Evolutionary conservation across 2,888 invertebrate genomes (phyloP).

Genomic region (Erebia ligea): DNA sequence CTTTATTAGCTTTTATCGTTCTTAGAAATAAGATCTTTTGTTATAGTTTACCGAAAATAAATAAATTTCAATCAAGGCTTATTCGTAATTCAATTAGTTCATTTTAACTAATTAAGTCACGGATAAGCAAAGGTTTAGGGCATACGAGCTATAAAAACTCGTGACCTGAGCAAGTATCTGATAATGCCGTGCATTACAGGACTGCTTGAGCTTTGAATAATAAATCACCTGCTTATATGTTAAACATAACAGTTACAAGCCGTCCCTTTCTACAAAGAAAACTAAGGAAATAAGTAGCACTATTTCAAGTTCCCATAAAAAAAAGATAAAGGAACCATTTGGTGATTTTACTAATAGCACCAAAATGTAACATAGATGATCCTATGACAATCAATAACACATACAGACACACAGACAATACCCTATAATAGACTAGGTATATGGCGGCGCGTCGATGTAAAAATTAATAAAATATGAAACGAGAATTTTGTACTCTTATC

Average conservation of each 20-base stretch:
- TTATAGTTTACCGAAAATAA: too few relatives aligned
- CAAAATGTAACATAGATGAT: neutral
- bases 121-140: too few relatives aligned
- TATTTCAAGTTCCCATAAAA: neutral
- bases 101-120: too few relatives aligned
- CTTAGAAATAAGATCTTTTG: too few relatives aligned
- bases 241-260: neutral
- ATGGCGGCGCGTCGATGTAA: slow-evolving; percentile 30
- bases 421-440: slow-evolving; percentile 33
- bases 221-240: neutral
- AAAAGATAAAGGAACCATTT: neutral
- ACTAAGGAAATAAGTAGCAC: neutral
- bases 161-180: too few relatives aligned
- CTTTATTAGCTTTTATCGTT: too few relatives aligned
- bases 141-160: too few relatives aligned
- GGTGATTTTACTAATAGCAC: neutral
- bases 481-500: slow-evolving; percentile 32
- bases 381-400: neutral
- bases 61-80: too few relatives aligned
- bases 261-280: neutral
- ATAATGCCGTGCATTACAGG: too few relatives aligned
- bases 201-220: too few relatives aligned
- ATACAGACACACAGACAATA: slow-evolving; percentile 18
- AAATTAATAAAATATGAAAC: slow-evolving; percentile 18
- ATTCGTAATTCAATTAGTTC: too few relatives aligned